Percentiles rank a stretch among this genome's conserved stretches.
These are phyloP conservation scores for Setophaga kirtlandii DNA, from an alignment of 2,113 vertebrate genomes.

Conservation along the genomic window DNA sequence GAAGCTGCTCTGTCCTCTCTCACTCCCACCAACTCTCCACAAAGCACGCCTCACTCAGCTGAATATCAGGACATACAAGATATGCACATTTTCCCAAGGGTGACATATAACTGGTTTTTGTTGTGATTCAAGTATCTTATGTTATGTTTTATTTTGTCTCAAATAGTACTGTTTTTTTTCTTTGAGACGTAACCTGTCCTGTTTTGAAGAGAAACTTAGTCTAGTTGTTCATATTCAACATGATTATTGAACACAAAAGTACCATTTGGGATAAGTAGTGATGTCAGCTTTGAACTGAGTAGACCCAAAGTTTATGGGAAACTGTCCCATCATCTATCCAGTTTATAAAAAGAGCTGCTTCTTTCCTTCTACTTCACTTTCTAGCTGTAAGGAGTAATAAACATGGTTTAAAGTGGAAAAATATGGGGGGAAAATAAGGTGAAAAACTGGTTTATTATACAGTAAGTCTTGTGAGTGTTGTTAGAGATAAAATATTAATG, in stretches of 20 bases:
- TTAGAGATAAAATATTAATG: constrained; percentile 54
- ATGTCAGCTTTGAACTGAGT: background rate
- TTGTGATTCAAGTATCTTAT: background rate
- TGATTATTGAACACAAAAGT: background rate
- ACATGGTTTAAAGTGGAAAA: background rate
- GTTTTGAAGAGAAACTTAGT: background rate
- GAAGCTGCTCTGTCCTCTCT: background rate
- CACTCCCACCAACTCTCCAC: background rate
- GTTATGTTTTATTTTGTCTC: background rate
- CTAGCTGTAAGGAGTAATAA: background rate
- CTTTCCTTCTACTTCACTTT: background rate
- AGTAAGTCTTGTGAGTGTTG: constrained; percentile 7
- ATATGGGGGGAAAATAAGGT: background rate
- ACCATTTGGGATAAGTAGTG: background rate
- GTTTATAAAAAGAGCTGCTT: background rate
- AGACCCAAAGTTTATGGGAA: background rate
- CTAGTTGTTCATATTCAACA: background rate
- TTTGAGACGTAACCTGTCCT: background rate
- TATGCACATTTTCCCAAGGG: background rate
- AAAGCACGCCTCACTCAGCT: background rate
- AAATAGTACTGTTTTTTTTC: background rate
- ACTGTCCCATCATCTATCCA: background rate
- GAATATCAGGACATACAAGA: background rate
- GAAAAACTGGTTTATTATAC: constrained; percentile 8
- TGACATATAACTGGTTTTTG: background rate